Conservation (phyloP, 2,797 vertebrate genomes). For the Pipistrellus nathusii region DNA sequence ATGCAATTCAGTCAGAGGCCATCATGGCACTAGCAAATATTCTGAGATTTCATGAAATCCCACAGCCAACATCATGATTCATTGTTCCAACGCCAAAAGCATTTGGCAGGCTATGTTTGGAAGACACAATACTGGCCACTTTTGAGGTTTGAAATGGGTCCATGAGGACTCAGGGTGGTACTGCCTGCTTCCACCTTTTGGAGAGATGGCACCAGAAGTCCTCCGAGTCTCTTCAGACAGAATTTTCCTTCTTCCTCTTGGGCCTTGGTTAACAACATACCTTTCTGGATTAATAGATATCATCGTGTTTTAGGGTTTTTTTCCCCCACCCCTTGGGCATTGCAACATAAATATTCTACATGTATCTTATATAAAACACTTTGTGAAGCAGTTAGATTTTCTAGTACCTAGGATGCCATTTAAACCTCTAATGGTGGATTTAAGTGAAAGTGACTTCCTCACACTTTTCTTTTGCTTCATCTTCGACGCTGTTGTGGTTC, state of each 20-base stretch:
- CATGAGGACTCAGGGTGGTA: not conserved
- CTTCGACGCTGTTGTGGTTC: constrained; percentile 15
- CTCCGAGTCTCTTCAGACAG: not conserved
- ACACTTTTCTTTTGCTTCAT: constrained; percentile 40
- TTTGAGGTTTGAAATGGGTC: constrained; percentile 52
- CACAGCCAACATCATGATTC: constrained; percentile 66
- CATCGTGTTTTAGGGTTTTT: not conserved
- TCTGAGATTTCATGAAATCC: constrained; percentile 61
- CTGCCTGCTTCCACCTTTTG: not conserved
- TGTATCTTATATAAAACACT: not conserved
- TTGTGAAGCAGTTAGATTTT: not conserved
- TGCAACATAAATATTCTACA: constrained; percentile 1
- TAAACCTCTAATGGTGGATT: constrained; percentile 24
- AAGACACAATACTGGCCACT: constrained; percentile 38
- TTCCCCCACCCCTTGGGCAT: not conserved
- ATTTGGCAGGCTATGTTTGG: constrained; percentile 66
- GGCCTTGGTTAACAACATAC: not conserved
- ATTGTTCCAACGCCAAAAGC: constrained; percentile 59
- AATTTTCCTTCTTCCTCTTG: constrained; percentile 24
- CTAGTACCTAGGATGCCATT: constrained; percentile 23
- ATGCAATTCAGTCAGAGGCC: constrained; percentile 53
- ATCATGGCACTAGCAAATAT: constrained; percentile 41
- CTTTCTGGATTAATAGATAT: constrained; percentile 21
- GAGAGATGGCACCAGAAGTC: not conserved
- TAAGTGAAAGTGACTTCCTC: not conserved